These are phyloP conservation scores for Chaenodraco wilsoni DNA, from an alignment of 2,797 vertebrate genomes.

Conservation along the genomic window DNA sequence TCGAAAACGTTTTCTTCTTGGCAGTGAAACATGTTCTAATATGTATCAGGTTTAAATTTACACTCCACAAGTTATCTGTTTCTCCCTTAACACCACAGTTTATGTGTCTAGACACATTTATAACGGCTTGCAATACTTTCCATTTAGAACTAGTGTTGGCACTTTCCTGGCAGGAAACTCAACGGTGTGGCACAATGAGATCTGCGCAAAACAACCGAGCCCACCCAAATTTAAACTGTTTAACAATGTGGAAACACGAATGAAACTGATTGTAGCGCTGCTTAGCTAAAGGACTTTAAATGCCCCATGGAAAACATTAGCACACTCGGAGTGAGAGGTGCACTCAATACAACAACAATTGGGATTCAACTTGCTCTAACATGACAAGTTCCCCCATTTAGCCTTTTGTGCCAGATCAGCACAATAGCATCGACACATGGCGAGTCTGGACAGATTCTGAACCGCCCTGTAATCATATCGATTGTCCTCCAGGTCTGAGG, in stretches of 20 bases:
- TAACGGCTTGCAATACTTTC: constrained; percentile 58
- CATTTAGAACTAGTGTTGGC: constrained; percentile 58
- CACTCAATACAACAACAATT: constrained; percentile 36
- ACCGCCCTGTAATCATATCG: constrained; percentile 67
- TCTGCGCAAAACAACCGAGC: constrained; percentile 35
- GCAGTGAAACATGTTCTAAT: neutral
- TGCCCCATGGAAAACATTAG: constrained; percentile 38
- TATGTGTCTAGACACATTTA: constrained; percentile 71
- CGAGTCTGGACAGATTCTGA: constrained; percentile 56
- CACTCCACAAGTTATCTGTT: constrained; percentile 38
- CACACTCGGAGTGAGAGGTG: constrained; percentile 1
- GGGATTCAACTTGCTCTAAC: constrained; percentile 45
- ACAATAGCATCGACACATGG: constrained; percentile 43
- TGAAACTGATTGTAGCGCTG: neutral
- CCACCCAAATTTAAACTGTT: constrained; percentile 42
- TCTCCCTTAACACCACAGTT: constrained; percentile 46
- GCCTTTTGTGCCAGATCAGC: constrained; percentile 60
- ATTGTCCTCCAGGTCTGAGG: constrained; percentile 51
- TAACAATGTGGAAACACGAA: constrained; percentile 46
- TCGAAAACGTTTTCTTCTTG: constrained; percentile 4
- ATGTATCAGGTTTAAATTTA: constrained; percentile 57
- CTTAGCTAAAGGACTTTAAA: constrained; percentile 42
- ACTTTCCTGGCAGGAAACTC: constrained; percentile 65
- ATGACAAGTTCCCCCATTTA: constrained; percentile 39
- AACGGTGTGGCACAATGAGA: constrained; percentile 57